Evolutionary conservation across 2,113 vertebrate genomes (phyloP), one percentile per base, ranked within the genome.

Genomic region (Ochotona curzoniae): DNA sequence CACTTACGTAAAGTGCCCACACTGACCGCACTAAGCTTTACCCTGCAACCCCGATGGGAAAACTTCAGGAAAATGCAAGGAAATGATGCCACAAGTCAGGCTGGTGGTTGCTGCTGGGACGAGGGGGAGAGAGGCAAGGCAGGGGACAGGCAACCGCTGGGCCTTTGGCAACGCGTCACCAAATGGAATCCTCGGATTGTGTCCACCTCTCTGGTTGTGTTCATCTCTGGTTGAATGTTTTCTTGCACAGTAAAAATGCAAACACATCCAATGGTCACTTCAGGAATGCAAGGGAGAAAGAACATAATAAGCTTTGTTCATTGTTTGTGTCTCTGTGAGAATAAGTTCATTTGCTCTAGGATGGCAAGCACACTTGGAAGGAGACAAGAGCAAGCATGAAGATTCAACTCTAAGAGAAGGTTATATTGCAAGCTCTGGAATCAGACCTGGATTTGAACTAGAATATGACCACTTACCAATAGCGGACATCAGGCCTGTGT

Each of bases 191-290:
- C 13, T 64, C 26, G 15, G 25, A 30, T 18, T 51, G 11, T 32
- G 73, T 79, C 82, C 70, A 28, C 28, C 64, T 75, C 38, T 47
- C 76, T 51, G 20, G 63, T 82, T 17, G 35, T 32, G 73, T 79
- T 85, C 70, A 28, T 23, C 64, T 75, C 38, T 47, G 20, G 63
- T 82, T 17, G 35, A 67, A 18, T 35, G 23, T 60, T 76, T 63
- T 73, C 76, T n/a, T 96, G 84, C 83, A 64, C 18, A 79, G 11
- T 83, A 35, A 89, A 89, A 90, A 86, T 70, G 20, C 51, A 44
- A 84, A 84, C 13, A 49, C 25, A 82, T 80, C 25, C 67, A 47
- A 28, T 60, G 63, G 12, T 57, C 66, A 80, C 70, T 87, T 84
- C 47, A n/a, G 76, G 95, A 87, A 83, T 20, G 10, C 4, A 73